Evolutionary conservation across 1,140 invertebrate species (phyloP), one percentile per base, ranked within the genome.

Genomic region (Oppia nitens): DNA sequence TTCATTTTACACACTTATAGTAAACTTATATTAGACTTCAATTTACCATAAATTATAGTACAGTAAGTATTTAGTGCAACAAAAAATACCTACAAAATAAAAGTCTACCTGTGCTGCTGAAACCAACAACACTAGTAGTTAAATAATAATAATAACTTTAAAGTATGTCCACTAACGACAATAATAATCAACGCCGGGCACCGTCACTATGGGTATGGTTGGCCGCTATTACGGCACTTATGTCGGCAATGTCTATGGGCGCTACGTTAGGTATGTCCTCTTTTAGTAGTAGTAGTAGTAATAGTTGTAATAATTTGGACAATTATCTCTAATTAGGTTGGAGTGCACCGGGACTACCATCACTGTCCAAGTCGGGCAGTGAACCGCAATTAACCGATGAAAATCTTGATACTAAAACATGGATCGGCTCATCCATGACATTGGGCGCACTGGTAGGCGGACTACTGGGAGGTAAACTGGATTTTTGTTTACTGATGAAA

Each of bases 401-500:
- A 27, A 52, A 57, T 54, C 2, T 3, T 2, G 32, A 56, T 1
- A 50, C 61, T 29, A 47, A 56, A 27, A 55, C 60, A 14, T 65
- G 64, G 65, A 63, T 66, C 32, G 60, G 61, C 20, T 63, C 61
- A 53, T 47, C 51, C 17, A 51, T 64, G 9, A 60, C 65, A 6
- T 48, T 65, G 20, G 63, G 63, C 26, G 65, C 64, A 0, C 45
- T 66, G 21, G 3, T 62, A n/a, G 64, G 64, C 4, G 63, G 63
- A 20, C 9, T 63, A n/a, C 3, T 61, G n/a, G 60, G 63, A 40
- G 65, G 67, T 60, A 40, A 57, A n/a, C 3, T 59, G 26, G 61
- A 28, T 14, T 24, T 23, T 55, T 40, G 3, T 2, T 54, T n/a
- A n/a, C n/a, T n/a, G n/a, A n/a, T n/a, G n/a, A n/a, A n/a, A n/a